Evolutionary conservation across 1,140 invertebrate species (phyloP), one percentile per base, ranked within the genome.

Genomic region (Leptestheria dahalacensis): DNA sequence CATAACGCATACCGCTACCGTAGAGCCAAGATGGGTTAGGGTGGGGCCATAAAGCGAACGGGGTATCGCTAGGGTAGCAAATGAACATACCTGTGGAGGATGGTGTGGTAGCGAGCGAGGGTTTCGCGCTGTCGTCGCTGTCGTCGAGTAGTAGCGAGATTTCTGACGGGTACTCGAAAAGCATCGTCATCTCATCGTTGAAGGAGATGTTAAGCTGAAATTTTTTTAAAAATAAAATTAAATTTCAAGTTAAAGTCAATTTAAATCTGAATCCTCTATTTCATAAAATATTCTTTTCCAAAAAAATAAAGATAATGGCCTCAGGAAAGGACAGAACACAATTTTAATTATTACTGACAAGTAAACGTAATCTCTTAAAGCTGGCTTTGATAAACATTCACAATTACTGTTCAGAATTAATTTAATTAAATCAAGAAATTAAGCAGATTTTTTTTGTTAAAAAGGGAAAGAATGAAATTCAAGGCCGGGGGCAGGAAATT

Each of bases 131-230:
- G 12, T 64, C 58, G 24, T 55, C 51, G 26, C 67, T 61, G 67
- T 81, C 77, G 24, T 58, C 57, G n/a, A 58, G 46, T 55, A 85
- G 71, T 65, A 83, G 71, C 49, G 86, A 89, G 48, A 80, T 77
- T 72, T 91, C 88, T 61, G 86, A 88, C 48, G 87, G 87, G 70
- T 91, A 91, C 72, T 90, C 86, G 73, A 86, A 89, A 41, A 85
- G 85, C 57, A 81, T 79, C 52, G 85, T 88, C 25, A 84, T 80
- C 41, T 79, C 79, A 68, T 91, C 87, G 68, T 89, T 83, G 72
- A 91, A 91, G 63, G 85, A 82, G 67, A 91, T 86, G 69, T 81
- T 85, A 68, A 88, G 74, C 86, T 89, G 78, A 53, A 58, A 62
- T 50, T 15, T 2, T 25, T 62, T 46, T 15, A 41, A 57, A n/a